phyloP scores from a whole-genome alignment of 2,888 invertebrate species.

The Phortica okadai region DNA sequence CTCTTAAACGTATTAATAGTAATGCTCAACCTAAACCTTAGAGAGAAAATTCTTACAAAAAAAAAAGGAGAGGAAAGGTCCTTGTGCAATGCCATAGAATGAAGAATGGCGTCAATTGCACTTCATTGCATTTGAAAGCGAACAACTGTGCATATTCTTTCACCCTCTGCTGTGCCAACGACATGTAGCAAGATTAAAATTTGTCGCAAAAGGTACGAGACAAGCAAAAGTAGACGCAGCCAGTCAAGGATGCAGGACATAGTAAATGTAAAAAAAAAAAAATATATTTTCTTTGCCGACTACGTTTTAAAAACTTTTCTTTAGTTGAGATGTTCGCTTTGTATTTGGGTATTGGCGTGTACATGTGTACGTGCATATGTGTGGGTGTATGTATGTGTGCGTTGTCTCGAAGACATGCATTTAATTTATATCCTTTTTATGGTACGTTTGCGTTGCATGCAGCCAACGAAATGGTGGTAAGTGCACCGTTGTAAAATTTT shows the following conservation, averaged over 20 bases:
- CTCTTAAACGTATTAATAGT: constrained; percentile 49
- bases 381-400: constrained; percentile 11
- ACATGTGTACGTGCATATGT: constrained; percentile 23
- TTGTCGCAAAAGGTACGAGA: constrained; percentile 33
- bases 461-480: constrained; percentile 36
- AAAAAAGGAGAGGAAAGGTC: neutral
- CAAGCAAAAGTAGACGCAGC: neutral
- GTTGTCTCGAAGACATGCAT: constrained; percentile 49
- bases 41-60: neutral
- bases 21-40: constrained; percentile 32
- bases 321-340: constrained; percentile 19
- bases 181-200: constrained; percentile 44
- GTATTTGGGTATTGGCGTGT: constrained; percentile 28
- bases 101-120: constrained; percentile 40
- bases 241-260: neutral
- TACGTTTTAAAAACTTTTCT: constrained; percentile 40
- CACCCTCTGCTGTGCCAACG: constrained; percentile 36
- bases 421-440: constrained; percentile 55
- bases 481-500: neutral
- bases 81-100: neutral
- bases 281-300: constrained; percentile 25
- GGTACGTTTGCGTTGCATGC: constrained; percentile 35
- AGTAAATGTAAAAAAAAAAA: neutral
- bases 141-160: constrained; percentile 36
- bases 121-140: constrained; percentile 50